phyloP scores from a whole-genome alignment of 2,888 invertebrate genomes.

The Torymus auratus region DNA sequence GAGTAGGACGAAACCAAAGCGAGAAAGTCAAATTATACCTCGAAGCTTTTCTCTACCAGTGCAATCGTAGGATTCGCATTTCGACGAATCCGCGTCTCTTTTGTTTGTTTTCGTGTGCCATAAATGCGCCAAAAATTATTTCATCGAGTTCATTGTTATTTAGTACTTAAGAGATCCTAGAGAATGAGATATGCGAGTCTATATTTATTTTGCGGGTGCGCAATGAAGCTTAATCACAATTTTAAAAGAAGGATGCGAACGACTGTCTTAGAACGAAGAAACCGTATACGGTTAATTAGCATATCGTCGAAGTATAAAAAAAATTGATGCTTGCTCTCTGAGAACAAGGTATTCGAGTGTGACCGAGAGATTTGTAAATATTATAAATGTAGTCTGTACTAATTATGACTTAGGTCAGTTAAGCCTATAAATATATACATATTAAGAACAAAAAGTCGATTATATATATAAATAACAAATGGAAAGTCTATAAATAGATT shows the following conservation, averaged over 20 bases:
- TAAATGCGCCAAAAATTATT: conserved; percentile 27
- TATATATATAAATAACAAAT: conserved; percentile 38
- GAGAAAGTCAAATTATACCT: conserved; percentile 39
- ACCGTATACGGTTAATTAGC: background rate
- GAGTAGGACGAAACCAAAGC: conserved; percentile 9
- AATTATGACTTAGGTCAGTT: conserved; percentile 31
- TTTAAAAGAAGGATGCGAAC: background rate
- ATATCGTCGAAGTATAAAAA: conserved; percentile 8
- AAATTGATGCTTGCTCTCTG: conserved; percentile 44
- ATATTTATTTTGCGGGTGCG: conserved; percentile 47
- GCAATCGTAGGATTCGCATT: conserved; percentile 41
- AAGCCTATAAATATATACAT: conserved; percentile 54
- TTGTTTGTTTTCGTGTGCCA: conserved; percentile 24
- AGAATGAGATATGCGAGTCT: conserved; percentile 7
- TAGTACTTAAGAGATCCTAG: conserved; percentile 56
- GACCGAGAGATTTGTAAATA: conserved; percentile 55
- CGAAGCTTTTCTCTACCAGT: conserved; percentile 43
- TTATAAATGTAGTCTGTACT: conserved; percentile 45
- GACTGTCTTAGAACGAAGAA: conserved; percentile 8
- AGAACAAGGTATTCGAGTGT: conserved; percentile 33
- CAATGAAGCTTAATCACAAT: background rate
- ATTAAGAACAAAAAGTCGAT: conserved; percentile 28
- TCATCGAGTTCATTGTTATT: conserved; percentile 57
- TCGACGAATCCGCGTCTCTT: background rate
- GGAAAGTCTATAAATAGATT: conserved; percentile 46